Evolutionary conservation across 2,888 invertebrate species (phyloP).

Genomic region (Notocelia uddmanniana): DNA sequence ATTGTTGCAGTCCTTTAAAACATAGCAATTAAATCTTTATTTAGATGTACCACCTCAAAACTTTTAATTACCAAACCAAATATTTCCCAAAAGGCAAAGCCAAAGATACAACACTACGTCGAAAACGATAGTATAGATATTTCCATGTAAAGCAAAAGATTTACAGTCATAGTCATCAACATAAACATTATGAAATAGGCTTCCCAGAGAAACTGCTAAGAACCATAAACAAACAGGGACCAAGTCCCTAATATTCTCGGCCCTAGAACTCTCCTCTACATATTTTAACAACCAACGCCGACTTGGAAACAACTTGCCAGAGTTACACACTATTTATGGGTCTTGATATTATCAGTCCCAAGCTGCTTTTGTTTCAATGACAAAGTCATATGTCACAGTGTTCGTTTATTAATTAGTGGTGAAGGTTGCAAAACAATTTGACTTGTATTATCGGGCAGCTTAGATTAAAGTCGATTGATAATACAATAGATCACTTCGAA

Average conservation of each 20-base stretch:
- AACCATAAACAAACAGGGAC: constrained; percentile 41
- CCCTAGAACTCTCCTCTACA: constrained; percentile 35
- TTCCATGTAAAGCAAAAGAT: constrained; percentile 26
- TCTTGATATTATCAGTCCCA: constrained; percentile 30
- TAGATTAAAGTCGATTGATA: not conserved
- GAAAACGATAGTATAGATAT: no score
- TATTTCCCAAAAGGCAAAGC: not conserved
- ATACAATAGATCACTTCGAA: not conserved
- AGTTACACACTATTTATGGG: constrained; percentile 35
- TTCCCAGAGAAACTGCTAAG: constrained; percentile 41
- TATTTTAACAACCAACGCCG: constrained; percentile 42
- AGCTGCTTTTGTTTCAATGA: constrained; percentile 27
- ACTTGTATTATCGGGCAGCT: not conserved
- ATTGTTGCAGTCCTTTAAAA: not conserved
- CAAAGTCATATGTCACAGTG: constrained; percentile 10
- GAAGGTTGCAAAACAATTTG: not conserved
- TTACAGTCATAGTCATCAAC: constrained; percentile 34
- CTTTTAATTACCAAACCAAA: not conserved
- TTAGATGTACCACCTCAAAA: no score
- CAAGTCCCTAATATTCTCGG: constrained; percentile 42
- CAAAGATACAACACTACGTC: no score
- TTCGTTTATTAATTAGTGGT: constrained; percentile 6
- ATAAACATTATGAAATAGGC: constrained; percentile 43
- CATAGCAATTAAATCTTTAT: no score
- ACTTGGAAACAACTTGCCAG: constrained; percentile 37